Percentiles rank a stretch among this genome's conserved stretches.
Conservation (phyloP, 2,113 vertebrate genomes). For the Oreochromis spilurus region DNA sequence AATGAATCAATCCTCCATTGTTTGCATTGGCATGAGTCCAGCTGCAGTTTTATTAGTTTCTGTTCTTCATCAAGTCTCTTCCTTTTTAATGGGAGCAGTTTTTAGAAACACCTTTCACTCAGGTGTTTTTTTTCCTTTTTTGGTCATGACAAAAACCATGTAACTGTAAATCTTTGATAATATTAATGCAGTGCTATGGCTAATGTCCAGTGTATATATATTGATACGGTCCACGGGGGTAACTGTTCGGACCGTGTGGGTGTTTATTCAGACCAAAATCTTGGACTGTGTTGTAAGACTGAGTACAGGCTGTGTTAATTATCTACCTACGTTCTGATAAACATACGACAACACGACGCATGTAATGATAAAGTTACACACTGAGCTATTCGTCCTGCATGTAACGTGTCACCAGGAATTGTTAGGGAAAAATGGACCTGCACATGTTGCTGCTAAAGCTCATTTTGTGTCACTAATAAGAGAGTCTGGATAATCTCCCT, state of each 20-base stretch:
- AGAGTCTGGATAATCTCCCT: neutral
- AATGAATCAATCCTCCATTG: neutral
- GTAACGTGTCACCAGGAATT: neutral
- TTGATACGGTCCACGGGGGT: neutral
- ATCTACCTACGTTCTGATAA: constrained; percentile 8
- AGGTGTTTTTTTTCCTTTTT: neutral
- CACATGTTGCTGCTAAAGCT: neutral
- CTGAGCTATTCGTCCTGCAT: neutral
- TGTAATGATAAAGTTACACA: neutral
- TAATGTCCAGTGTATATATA: neutral
- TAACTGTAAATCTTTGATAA: neutral
- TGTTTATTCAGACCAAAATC: neutral
- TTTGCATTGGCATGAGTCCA: neutral
- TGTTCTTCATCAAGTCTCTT: neutral
- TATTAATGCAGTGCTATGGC: neutral
- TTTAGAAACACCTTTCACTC: neutral
- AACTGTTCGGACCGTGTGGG: neutral
- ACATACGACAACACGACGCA: neutral
- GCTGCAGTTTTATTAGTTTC: neutral
- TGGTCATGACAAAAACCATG: neutral
- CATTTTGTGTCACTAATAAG: neutral
- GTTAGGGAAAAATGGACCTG: neutral
- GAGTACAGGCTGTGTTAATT: neutral
- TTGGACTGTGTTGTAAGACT: neutral
- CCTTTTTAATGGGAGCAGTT: neutral